Conservation (phyloP, 2,797 vertebrate species). For the Brachymystax lenok region DNA sequence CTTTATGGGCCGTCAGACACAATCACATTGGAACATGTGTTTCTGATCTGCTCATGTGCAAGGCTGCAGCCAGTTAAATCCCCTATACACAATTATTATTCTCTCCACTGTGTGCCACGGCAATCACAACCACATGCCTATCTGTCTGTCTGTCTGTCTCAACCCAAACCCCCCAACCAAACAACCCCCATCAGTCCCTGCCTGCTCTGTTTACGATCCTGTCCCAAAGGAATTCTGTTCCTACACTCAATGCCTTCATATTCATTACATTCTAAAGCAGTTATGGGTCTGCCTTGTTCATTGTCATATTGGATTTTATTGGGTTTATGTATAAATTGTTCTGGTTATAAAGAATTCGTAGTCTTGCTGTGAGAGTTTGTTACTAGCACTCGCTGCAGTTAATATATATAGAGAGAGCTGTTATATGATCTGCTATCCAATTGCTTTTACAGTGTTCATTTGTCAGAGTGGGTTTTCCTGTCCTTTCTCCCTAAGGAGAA, state of each 20-base stretch:
- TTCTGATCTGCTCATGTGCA: slow-evolving; percentile 72
- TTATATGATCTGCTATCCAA: slow-evolving; percentile 1
- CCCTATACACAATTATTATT: slow-evolving; percentile 55
- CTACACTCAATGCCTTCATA: slow-evolving; percentile 52
- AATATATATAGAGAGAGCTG: not conserved
- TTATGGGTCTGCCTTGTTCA: slow-evolving; percentile 30
- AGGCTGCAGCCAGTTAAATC: slow-evolving; percentile 62
- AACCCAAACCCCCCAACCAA: not conserved
- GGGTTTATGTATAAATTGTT: slow-evolving; percentile 16
- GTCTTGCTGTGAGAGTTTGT: not conserved
- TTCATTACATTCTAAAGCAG: slow-evolving; percentile 48
- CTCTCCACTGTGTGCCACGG: slow-evolving; percentile 44
- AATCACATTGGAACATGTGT: slow-evolving; percentile 69
- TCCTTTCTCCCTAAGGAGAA: slow-evolving; percentile 3
- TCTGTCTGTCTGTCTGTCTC: no score
- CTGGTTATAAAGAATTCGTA: not conserved
- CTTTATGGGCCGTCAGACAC: slow-evolving; percentile 63
- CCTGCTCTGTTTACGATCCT: slow-evolving; percentile 30
- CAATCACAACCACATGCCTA: slow-evolving; percentile 66
- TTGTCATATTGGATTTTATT: slow-evolving; percentile 22
- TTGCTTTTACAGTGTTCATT: slow-evolving; percentile 10
- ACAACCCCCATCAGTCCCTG: slow-evolving; percentile 36
- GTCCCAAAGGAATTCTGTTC: slow-evolving; percentile 50
- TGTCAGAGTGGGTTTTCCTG: slow-evolving; percentile 1
- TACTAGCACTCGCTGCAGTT: not conserved